Conservation (phyloP, 2,888 invertebrate genomes). For the Petrolisthes manimaculis region DNA sequence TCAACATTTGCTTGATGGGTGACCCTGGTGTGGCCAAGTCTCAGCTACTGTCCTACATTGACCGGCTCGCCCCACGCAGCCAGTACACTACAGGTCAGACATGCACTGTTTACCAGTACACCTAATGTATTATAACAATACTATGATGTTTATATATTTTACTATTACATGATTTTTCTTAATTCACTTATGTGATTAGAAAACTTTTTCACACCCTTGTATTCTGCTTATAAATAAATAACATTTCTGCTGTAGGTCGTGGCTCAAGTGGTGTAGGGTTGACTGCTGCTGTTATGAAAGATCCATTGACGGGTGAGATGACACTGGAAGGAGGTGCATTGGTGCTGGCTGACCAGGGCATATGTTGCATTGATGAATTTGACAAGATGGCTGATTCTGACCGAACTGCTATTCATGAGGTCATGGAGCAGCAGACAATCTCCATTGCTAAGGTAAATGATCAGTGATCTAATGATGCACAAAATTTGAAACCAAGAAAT, state of each 20-base stretch:
- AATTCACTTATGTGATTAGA: too few species aligned
- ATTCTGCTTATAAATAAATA: too few species aligned
- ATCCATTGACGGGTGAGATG: constrained; percentile 97
- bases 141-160: too few species aligned
- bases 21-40: constrained; percentile 99
- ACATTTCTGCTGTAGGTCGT: constrained; percentile 72
- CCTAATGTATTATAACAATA: too few species aligned
- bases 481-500: not conserved
- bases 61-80: constrained; percentile 86
- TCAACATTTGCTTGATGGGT: constrained; percentile 99
- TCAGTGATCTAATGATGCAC: too few species aligned
- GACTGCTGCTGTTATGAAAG: constrained; percentile 98
- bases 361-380: constrained; percentile 99
- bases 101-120: too few species aligned
- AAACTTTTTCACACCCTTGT: too few species aligned
- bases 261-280: constrained; percentile 99
- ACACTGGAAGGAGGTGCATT: constrained; percentile 96
- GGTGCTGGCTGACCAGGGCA: constrained; percentile 89
- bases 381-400: constrained; percentile 99
- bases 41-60: constrained; percentile 93
- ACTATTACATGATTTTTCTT: too few species aligned
- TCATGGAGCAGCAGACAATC: constrained; percentile 99
- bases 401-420: constrained; percentile 96
- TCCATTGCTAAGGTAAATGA: constrained; percentile 90
- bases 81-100: constrained; percentile 87